These are phyloP conservation scores for Hypena proboscidalis DNA, from an alignment of 2,888 invertebrate species.

Conservation along the genomic window DNA sequence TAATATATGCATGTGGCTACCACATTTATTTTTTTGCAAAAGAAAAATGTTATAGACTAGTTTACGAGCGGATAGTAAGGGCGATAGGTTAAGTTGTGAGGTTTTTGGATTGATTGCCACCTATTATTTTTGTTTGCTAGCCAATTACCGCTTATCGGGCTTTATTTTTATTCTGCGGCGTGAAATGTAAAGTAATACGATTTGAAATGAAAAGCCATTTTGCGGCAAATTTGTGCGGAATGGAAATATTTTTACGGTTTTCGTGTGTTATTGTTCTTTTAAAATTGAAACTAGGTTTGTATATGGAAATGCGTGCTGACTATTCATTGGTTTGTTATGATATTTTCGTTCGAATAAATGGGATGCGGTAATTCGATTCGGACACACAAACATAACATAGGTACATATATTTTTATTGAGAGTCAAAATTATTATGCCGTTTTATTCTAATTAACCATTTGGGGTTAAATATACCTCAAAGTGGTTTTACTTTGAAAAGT, in stretches of 20 bases:
- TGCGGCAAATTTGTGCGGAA: background rate
- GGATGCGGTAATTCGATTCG: no score
- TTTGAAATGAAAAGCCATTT: background rate
- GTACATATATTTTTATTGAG: no score
- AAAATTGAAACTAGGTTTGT: no score
- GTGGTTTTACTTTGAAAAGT: no score
- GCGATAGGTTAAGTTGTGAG: slow-evolving; percentile 59
- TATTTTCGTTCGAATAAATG: no score
- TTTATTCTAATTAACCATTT: no score
- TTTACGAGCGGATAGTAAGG: slow-evolving; percentile 53
- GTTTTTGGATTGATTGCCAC: slow-evolving; percentile 46
- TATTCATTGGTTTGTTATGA: no score
- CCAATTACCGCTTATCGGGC: slow-evolving; percentile 29
- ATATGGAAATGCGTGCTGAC: no score
- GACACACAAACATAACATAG: no score
- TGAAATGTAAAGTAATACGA: background rate
- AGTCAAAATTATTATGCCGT: no score
- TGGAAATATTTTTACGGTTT: background rate
- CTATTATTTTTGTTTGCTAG: slow-evolving; percentile 38
- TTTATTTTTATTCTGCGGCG: slow-evolving; percentile 2
- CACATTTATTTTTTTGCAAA: slow-evolving; percentile 55
- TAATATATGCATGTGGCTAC: slow-evolving; percentile 64
- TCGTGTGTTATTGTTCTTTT: background rate
- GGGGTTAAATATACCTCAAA: no score
- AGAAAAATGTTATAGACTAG: slow-evolving; percentile 60